Conservation (phyloP, 1,140 invertebrate genomes). For the Eriocheir sinensis region DNA sequence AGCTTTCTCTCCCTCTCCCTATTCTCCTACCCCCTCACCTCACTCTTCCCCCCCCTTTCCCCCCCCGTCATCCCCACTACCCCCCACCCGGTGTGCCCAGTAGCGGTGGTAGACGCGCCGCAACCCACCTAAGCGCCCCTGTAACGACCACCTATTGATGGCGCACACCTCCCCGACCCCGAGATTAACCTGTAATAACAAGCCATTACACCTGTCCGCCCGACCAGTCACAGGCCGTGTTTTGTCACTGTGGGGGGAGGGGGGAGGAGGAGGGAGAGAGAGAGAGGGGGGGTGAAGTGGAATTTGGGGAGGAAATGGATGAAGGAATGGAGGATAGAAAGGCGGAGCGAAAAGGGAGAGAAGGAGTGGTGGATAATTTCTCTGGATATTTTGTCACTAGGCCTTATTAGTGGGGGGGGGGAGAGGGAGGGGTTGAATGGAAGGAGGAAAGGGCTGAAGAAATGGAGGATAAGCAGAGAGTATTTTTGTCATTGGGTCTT, state of each 20-base stretch:
- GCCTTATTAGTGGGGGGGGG: not conserved
- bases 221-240: not conserved
- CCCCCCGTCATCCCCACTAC: too few species aligned
- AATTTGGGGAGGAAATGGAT: not conserved
- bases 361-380: not conserved
- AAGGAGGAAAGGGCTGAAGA: not conserved
- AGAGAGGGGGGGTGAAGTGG: not conserved
- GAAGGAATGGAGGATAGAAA: not conserved
- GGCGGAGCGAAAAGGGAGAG: not conserved
- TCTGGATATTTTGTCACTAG: not conserved
- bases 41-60: not conserved
- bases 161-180: not conserved
- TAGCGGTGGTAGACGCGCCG: not conserved
- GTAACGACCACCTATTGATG: not conserved
- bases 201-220: not conserved
- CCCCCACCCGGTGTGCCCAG: not conserved
- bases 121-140: not conserved
- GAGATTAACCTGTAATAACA: constrained; percentile 25
- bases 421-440: not conserved
- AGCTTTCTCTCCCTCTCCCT: not conserved
- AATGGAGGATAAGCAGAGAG: not conserved
- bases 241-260: not conserved
- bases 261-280: not conserved
- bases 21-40: not conserved
- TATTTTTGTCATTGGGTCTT: too few species aligned